Percentiles rank a stretch among this genome's conserved stretches.
These are phyloP conservation scores for Heliothis subflexa DNA, from an alignment of 1,140 invertebrate species.

Conservation along the genomic window DNA sequence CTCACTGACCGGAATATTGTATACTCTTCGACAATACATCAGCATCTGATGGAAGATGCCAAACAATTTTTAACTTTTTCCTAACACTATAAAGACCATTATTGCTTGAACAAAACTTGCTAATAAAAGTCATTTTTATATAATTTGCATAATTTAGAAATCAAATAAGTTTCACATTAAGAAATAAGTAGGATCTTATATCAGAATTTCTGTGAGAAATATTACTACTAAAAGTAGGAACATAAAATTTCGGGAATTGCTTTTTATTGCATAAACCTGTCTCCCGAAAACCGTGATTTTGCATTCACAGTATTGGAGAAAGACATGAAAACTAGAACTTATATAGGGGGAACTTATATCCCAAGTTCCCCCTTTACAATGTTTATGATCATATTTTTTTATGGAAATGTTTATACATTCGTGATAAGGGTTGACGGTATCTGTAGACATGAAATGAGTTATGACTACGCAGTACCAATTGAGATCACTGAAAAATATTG, in stretches of 20 bases:
- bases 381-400: conserved; percentile 19
- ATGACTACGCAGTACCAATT: neutral
- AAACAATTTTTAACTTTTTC: conserved; percentile 12
- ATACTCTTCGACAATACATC: conserved; percentile 34
- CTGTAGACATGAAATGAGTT: neutral
- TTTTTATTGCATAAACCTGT: too few relatives aligned
- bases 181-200: too few relatives aligned
- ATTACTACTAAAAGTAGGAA: too few relatives aligned
- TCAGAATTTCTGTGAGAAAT: too few relatives aligned
- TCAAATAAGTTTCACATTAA: neutral
- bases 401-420: conserved; percentile 8
- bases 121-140: neutral
- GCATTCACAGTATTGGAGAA: neutral
- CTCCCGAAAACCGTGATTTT: too few relatives aligned
- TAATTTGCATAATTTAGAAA: conserved; percentile 27
- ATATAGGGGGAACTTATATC: neutral
- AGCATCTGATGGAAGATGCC: neutral
- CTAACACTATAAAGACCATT: neutral
- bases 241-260: too few relatives aligned
- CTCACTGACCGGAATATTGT: conserved; percentile 48
- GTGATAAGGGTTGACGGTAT: conserved; percentile 8
- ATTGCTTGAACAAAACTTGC: neutral
- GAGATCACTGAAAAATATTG: conserved; percentile 13
- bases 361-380: neutral
- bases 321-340: neutral